Percentiles rank a stretch among this genome's conserved stretches.
phyloP scores from a whole-genome alignment of 1,140 invertebrate genomes.

The Achatina immaculata region DNA sequence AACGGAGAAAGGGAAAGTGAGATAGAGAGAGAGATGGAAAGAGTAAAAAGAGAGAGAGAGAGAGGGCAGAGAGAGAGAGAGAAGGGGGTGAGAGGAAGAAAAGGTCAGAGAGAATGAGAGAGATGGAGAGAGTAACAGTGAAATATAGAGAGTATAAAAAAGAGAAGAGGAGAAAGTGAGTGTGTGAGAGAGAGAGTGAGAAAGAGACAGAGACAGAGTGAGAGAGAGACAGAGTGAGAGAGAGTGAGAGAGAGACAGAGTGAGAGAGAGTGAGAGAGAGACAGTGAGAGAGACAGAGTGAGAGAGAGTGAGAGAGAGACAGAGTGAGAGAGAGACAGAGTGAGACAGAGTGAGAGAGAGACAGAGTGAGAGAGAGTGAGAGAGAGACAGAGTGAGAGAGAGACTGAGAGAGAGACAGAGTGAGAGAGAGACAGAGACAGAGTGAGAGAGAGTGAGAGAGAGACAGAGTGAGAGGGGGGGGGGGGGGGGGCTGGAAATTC shows the following conservation, averaged over 20 bases:
- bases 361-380: constrained; percentile 21
- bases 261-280: too few species aligned
- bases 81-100: background rate
- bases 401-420: background rate
- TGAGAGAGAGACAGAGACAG: background rate
- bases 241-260: too few species aligned
- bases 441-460: background rate
- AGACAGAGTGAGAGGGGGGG: background rate
- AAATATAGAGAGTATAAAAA: too few species aligned
- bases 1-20: too few species aligned
- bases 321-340: background rate
- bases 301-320: background rate
- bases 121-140: too few species aligned
- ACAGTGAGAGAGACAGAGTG: too few species aligned
- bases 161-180: too few species aligned
- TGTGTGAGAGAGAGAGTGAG: too few species aligned
- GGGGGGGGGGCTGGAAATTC: background rate
- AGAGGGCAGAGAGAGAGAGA: background rate
- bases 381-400: constrained; percentile 33
- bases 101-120: background rate
- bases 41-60: too few species aligned
- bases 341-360: background rate
- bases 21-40: too few species aligned
- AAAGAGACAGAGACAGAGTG: background rate
- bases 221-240: too few species aligned